Base-by-base conservation (phyloP, 2,888 invertebrate species). In the Magallana nippona region DNA sequence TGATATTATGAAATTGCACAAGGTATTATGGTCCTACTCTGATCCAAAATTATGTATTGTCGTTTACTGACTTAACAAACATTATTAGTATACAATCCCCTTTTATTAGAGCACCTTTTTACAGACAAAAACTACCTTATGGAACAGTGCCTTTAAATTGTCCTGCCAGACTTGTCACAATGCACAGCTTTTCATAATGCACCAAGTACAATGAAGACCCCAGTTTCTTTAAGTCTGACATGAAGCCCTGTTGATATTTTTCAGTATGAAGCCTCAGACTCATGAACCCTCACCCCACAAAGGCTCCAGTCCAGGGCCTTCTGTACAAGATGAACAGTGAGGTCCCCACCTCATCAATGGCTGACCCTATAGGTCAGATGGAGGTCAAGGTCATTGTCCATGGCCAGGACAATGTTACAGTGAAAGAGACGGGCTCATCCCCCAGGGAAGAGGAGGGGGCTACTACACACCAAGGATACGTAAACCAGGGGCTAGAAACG, bases 331-430 rank as follows among this genome's bases (percentile, higher is more conserved):
- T 27, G 32, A 71, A 71, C 32, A 11, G 32, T 27, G 71, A 71
- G 71, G 8, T 27, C 27, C 13, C 22, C 1, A 5, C 32, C 11
- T 15, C 15, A 32, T 22, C 27, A 71, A 71, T 71, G 71, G 71
- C 71, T 11, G 22, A 22, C 27, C 22, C 27, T 13, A 8, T 27
- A 27, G 71, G 27, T 71, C 71, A 71, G 32, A 32, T 13, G 8
- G 27, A 71, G 71, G 71, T 71, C 27, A 71, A 10, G 27, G 71
- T 71, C 71, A 71, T 32, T 71, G 27, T 71, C 5, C 71, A 71
- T 71, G 22, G 32, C 71, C 71, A 71, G 71, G 71, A 71, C 13
- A 71, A 71, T 13, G 10, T 32, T 11, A 32, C 13, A 71, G 15
- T 71, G 15, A 27, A 11, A 22, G 22, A 63, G 2, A 22, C 15